phyloP scores from a whole-genome alignment of 2,113 vertebrate species.

The Raja brachyura region DNA sequence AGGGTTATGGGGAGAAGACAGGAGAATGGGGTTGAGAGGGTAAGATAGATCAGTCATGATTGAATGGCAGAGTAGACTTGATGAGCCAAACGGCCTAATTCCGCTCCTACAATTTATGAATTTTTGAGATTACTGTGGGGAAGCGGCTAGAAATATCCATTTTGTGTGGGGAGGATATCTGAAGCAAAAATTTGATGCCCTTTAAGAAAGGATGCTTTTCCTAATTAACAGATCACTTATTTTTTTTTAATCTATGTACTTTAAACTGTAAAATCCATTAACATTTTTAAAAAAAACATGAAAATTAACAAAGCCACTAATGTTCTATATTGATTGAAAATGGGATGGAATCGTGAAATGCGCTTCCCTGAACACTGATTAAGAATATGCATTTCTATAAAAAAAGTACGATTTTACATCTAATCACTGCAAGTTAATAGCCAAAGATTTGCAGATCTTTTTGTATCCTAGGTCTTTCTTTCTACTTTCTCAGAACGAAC shows the following conservation, averaged over 20 bases:
- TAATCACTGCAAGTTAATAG: neutral
- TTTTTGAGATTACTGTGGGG: neutral
- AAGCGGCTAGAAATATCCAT: neutral
- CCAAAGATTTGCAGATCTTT: neutral
- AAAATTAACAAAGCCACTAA: neutral
- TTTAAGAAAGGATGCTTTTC: neutral
- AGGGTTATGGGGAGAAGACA: too few relatives aligned
- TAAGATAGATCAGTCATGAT: too few relatives aligned
- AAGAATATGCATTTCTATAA: neutral
- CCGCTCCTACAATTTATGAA: too few relatives aligned
- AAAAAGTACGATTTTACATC: constrained; percentile 14
- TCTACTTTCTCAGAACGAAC: neutral
- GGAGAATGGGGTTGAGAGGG: too few relatives aligned
- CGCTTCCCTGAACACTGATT: neutral
- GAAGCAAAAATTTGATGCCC: neutral
- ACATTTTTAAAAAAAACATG: neutral
- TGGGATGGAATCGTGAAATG: neutral
- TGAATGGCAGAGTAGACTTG: too few relatives aligned
- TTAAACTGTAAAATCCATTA: neutral
- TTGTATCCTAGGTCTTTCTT: neutral
- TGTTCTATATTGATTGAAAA: neutral
- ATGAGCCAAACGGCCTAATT: too few relatives aligned
- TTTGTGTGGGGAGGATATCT: neutral
- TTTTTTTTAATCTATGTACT: neutral
- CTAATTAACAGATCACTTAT: too few relatives aligned